Percentiles rank a stretch among this genome's conserved stretches.
phyloP scores from a whole-genome alignment of 2,888 invertebrate species.

The Bursaphelenchus okinawaensis region DNA sequence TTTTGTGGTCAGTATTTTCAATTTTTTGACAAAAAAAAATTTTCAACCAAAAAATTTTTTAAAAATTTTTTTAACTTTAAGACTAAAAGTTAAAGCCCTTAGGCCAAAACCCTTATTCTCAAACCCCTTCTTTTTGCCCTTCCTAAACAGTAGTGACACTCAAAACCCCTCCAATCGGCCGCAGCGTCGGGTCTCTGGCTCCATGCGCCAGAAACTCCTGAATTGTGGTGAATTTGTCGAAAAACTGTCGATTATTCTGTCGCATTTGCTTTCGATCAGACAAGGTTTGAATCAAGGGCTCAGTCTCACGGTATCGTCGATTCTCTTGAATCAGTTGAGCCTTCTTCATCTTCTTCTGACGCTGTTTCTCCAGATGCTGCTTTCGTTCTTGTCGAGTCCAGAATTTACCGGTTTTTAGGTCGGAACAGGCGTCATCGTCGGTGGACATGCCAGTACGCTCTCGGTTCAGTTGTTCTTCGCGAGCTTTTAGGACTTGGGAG shows the following conservation, averaged over 20 bases:
- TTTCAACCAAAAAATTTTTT: too few relatives aligned
- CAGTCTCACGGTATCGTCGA: conserved; percentile 4
- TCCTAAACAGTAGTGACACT: conserved; percentile 34
- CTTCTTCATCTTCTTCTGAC: conserved; percentile 64
- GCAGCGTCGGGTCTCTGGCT: conserved; percentile 52
- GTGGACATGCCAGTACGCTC: conserved; percentile 70
- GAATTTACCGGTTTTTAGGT: conserved; percentile 68
- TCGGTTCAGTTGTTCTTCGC: conserved; percentile 68
- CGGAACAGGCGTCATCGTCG: conserved; percentile 74
- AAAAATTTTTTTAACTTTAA: too few relatives aligned
- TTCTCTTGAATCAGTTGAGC: conserved; percentile 52
- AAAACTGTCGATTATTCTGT: conserved; percentile 60
- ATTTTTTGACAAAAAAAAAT: too few relatives aligned
- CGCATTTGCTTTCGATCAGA: conserved; percentile 62
- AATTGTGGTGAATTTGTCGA: conserved; percentile 65
- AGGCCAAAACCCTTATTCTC: too few relatives aligned
- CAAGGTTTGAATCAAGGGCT: conserved; percentile 43
- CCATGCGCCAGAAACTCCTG: conserved; percentile 66
- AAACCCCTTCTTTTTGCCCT: neutral
- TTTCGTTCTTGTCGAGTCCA: conserved; percentile 74
- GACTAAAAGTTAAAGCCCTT: too few relatives aligned
- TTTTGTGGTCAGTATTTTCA: too few relatives aligned
- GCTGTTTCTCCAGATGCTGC: conserved; percentile 69
- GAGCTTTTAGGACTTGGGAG: conserved; percentile 67
- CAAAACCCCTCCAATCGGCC: conserved; percentile 31